phyloP scores from a whole-genome alignment of 2,113 vertebrate species.

The Eulemur rufifrons region DNA sequence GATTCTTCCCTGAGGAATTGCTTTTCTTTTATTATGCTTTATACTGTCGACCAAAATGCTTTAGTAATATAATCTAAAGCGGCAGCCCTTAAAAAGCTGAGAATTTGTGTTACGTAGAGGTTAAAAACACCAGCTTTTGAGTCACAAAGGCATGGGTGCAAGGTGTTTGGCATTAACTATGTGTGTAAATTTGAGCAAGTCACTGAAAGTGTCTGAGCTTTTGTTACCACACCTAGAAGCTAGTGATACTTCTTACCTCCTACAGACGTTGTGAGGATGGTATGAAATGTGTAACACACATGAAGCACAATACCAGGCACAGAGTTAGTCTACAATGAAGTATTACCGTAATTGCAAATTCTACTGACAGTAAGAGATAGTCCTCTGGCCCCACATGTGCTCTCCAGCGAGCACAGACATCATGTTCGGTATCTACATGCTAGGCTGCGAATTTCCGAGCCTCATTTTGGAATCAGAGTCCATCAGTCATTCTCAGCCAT shows the following conservation, averaged over 20 bases:
- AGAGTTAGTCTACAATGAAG: not conserved
- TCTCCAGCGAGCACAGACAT: not conserved
- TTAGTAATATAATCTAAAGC: not conserved
- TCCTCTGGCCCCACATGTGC: not conserved
- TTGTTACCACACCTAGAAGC: not conserved
- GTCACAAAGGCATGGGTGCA: not conserved
- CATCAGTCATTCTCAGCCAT: slow-evolving; percentile 37
- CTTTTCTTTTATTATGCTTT: not conserved
- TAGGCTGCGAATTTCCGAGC: not conserved
- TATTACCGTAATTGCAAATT: not conserved
- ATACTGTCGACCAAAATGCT: not conserved
- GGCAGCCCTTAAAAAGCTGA: not conserved
- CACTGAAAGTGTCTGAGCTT: not conserved
- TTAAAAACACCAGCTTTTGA: not conserved
- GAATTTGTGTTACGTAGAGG: not conserved
- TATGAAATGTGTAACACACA: not conserved
- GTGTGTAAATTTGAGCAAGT: not conserved
- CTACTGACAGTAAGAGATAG: not conserved
- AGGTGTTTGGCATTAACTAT: not conserved
- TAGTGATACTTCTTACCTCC: not conserved
- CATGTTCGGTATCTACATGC: not conserved
- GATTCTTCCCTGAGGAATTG: not conserved
- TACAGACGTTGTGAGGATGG: not conserved
- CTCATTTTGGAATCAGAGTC: not conserved
- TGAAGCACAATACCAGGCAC: not conserved